Evolutionary conservation across 2,797 vertebrate species (phyloP), one percentile per base, ranked within the genome.

Genomic region (Taeniopygia guttata): DNA sequence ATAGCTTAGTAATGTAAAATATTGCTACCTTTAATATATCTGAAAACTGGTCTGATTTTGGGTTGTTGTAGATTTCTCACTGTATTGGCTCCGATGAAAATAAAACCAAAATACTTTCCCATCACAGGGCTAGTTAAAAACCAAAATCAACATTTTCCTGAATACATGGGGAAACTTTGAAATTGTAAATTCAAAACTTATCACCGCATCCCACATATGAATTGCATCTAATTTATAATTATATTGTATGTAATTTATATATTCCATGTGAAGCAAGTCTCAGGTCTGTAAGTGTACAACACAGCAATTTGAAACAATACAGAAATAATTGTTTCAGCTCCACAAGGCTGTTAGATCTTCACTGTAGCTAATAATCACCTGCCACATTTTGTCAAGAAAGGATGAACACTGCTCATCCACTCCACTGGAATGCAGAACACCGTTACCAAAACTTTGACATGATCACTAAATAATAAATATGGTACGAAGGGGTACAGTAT

Each of bases 341-440:
- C 91, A 85, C 85, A 84, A 91, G 87, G 85, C 86, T 81, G 25
- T 87, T 36, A 93, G 63, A 93, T 94, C 79, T 94, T 93, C 84
- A 75, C 56, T 72, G 70, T 40, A 94, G 94, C 95, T 96, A 90
- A 92, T 89, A 62, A 84, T 86, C 87, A 93, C 90, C 94, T 96
- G 88, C 94, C 87, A 74, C 69, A 3, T 84, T 95, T 81, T 95
- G 84, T 89, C 93, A 96, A 75, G 92, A 89, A 95, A 94, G 95
- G 95, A 93, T 93, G 89, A 95, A 96, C 82, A 66, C 59, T 72
- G 93, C 88, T 96, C 96, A 97, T 93, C 96, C 96, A 83, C 91
- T 93, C 95, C 90, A 77, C 88, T 92, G 93, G 95, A 97, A 96
- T 96, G 96, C 89, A 96, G 91, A 97, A 97, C 89, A 94, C 93